Percentiles rank a stretch among this genome's conserved stretches.
Conservation (phyloP, 2,113 vertebrate genomes). For the Hydrolagus affinis region DNA sequence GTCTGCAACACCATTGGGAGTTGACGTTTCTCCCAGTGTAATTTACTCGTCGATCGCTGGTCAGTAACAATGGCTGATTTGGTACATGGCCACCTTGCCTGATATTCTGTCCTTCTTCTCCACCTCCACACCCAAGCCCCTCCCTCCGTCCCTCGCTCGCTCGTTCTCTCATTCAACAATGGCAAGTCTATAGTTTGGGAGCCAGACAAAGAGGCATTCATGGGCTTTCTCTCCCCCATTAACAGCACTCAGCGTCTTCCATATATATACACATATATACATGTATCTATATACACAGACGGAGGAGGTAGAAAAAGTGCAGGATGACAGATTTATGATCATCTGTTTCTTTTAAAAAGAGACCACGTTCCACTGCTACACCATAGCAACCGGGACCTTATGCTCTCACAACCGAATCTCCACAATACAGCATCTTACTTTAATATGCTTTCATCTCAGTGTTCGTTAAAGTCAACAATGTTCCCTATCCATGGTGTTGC, state of each 20-base stretch:
- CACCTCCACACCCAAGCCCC: constrained; percentile 23
- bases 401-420: not conserved
- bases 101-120: constrained; percentile 38
- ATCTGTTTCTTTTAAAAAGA: not conserved
- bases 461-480: not conserved
- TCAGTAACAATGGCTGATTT: not conserved
- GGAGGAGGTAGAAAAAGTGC: not conserved
- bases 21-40: not conserved
- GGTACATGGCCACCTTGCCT: not conserved
- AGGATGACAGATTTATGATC: not conserved
- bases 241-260: not conserved
- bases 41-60: not conserved
- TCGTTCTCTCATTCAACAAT: constrained; percentile 47
- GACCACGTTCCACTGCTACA: not conserved
- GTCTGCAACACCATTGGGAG: too few species aligned
- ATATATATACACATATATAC: not conserved
- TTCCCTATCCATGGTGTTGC: not conserved
- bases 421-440: not conserved
- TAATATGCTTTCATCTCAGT: not conserved
- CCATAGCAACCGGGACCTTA: not conserved
- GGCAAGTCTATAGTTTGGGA: constrained; percentile 43
- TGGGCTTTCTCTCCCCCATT: constrained; percentile 39
- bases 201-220: constrained; percentile 54
- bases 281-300: not conserved
- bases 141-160: constrained; percentile 39